phyloP scores from a whole-genome alignment of 2,113 vertebrate genomes.

The Neopipo cinnamomea region DNA sequence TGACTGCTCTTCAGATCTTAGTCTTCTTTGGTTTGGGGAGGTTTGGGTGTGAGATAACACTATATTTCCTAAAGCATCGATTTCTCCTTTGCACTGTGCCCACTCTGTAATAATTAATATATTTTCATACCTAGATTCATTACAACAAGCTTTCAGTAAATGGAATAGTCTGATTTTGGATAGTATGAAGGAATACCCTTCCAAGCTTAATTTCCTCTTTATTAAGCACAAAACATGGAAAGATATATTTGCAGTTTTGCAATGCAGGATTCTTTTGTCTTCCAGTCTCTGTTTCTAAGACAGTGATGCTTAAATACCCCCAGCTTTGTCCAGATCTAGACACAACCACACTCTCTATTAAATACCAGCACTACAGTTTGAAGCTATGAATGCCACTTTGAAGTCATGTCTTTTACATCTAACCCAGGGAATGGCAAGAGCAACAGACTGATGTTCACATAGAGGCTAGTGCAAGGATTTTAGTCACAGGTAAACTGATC shows the following conservation, averaged over 20 bases:
- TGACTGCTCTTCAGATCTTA: neutral
- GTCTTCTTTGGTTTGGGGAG: neutral
- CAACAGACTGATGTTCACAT: neutral
- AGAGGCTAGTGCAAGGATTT: neutral
- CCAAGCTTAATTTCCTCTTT: neutral
- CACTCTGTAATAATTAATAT: neutral
- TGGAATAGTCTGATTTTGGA: neutral
- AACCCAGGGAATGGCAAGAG: neutral
- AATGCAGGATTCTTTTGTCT: neutral
- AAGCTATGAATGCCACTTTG: neutral
- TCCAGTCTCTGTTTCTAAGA: neutral
- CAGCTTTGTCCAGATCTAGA: neutral
- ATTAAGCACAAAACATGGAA: conserved; percentile 17
- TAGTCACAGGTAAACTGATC: neutral
- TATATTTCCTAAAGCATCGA: neutral
- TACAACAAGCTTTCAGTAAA: neutral
- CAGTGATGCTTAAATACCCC: neutral
- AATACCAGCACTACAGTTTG: neutral
- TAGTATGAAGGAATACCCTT: neutral
- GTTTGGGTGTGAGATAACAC: neutral
- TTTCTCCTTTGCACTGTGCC: neutral
- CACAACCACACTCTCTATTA: neutral
- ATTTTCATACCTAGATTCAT: neutral
- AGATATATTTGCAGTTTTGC: neutral
- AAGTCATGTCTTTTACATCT: neutral